Evolutionary conservation across 1,140 invertebrate genomes (phyloP).

Genomic region (Aphaenogaster rudis): DNA sequence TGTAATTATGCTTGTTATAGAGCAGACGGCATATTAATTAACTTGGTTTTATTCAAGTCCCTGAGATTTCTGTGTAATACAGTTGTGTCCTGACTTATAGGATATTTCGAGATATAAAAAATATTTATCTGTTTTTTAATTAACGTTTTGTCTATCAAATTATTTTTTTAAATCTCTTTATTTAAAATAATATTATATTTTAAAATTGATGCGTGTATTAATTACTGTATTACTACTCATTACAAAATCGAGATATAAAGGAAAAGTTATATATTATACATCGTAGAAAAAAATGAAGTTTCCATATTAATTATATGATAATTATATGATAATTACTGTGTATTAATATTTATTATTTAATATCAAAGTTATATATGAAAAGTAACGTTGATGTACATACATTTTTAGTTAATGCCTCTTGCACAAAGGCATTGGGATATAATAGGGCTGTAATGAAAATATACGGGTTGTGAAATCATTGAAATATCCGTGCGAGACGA

Average conservation of each 20-base stretch:
- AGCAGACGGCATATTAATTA: conserved; percentile 32
- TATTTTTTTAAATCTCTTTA: neutral
- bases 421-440: neutral
- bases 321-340: neutral
- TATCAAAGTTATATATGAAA: neutral
- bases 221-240: neutral
- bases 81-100: neutral
- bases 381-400: neutral
- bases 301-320: neutral
- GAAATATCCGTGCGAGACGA: neutral
- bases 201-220: neutral
- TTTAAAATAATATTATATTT: neutral
- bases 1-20: conserved; percentile 43
- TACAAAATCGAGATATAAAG: neutral
- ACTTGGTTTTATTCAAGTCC: neutral
- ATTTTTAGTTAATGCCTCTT: neutral
- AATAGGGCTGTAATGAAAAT: neutral
- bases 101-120: neutral
- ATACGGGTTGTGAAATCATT: neutral
- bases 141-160: neutral
- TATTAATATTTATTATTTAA: conserved; percentile 2
- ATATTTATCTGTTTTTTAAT: neutral
- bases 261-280: neutral
- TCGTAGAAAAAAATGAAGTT: neutral
- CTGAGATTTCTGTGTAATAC: neutral